Percentiles rank a stretch among this genome's conserved stretches.
phyloP scores from a whole-genome alignment of 2,113 vertebrate species.

The Vulpes vulpes region DNA sequence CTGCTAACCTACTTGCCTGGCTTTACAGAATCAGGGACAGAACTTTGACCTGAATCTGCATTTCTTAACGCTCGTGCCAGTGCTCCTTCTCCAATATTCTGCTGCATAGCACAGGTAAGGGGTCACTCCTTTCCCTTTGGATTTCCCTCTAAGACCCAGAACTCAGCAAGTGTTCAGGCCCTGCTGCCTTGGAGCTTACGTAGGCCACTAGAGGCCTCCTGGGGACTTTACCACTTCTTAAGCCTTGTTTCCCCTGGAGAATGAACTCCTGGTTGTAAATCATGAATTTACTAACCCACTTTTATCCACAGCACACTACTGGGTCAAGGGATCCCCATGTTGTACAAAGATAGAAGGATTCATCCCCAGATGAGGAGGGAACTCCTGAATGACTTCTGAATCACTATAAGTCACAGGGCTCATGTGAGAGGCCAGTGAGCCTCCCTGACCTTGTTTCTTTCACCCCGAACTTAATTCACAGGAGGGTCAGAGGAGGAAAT shows the following conservation, averaged over 20 bases:
- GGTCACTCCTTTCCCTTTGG: not conserved
- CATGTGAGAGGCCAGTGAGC: not conserved
- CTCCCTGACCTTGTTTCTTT: not conserved
- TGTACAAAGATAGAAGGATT: not conserved
- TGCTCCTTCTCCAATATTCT: not conserved
- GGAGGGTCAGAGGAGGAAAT: not conserved
- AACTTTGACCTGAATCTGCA: not conserved
- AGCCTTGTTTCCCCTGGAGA: not conserved
- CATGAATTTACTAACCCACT: not conserved
- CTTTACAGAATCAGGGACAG: not conserved
- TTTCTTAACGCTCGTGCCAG: not conserved
- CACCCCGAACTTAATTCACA: constrained; percentile 4
- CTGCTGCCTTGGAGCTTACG: fast-evolving
- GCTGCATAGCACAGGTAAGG: not conserved
- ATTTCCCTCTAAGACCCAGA: not conserved
- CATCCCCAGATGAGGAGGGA: not conserved
- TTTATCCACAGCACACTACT: not conserved
- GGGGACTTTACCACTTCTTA: not conserved
- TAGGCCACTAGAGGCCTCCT: not conserved
- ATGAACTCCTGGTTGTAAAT: not conserved
- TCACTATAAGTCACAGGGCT: not conserved
- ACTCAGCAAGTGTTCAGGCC: not conserved
- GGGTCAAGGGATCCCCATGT: not conserved
- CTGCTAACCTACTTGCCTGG: not conserved
- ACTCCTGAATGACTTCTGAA: not conserved